A percentile compares a stretch with the other conserved stretches of the same genome.
phyloP scores from a whole-genome alignment of 2,113 vertebrate genomes.

The Thryonomys swinderianus region DNA sequence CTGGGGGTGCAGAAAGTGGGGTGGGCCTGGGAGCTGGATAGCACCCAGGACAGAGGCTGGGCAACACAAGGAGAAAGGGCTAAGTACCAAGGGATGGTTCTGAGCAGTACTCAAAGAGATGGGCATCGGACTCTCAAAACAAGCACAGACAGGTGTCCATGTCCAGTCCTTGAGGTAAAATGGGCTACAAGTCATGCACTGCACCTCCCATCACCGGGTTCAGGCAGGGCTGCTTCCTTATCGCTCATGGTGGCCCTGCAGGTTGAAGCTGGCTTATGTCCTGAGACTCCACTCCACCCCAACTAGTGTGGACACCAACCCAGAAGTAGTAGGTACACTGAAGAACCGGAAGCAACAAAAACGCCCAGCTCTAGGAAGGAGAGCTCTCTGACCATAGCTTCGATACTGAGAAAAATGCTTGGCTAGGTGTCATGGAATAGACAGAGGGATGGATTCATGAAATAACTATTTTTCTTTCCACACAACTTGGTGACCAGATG shows the following conservation, averaged over 20 bases:
- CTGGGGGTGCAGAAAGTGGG: rapidly evolving
- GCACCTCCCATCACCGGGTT: background rate
- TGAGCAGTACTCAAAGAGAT: background rate
- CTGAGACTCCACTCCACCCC: background rate
- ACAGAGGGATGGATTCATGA: background rate
- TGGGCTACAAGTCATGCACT: background rate
- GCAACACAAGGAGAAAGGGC: background rate
- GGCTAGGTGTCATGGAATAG: background rate
- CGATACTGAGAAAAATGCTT: background rate
- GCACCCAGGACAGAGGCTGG: background rate
- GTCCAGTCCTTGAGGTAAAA: background rate
- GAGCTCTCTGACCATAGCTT: background rate
- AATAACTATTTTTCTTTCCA: background rate
- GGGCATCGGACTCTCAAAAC: background rate
- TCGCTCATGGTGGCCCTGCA: background rate
- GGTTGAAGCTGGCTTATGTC: background rate
- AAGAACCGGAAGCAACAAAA: background rate
- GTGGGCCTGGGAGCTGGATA: background rate
- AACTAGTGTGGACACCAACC: no score
- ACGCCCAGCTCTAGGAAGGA: background rate
- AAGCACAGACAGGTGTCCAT: background rate
- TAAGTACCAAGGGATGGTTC: background rate
- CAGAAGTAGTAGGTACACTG: background rate
- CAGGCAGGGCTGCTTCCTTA: background rate
- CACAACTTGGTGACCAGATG: background rate